A percentile compares a stretch with the other conserved stretches of the same genome.
Evolutionary conservation across 2,797 vertebrate species (phyloP).

Genomic region (Rhinichthys osculus): DNA sequence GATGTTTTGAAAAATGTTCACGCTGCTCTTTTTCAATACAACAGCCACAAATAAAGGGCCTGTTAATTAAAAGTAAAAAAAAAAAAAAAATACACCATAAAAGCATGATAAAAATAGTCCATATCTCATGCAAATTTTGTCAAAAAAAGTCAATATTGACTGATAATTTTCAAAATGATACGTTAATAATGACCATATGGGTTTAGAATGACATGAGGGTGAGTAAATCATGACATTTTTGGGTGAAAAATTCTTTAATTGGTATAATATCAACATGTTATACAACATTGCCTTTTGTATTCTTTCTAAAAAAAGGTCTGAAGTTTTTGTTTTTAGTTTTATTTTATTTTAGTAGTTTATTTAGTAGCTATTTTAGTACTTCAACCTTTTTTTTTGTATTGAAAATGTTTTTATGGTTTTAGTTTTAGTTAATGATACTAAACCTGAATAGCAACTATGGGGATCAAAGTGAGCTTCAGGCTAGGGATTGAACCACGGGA

Average conservation of each 20-base stretch:
- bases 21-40: not conserved
- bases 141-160: not conserved
- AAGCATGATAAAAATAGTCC: not conserved
- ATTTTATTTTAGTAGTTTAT: too few relatives aligned
- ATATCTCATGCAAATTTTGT: not conserved
- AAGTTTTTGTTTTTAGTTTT: too few relatives aligned
- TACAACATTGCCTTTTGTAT: not conserved
- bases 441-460: not conserved
- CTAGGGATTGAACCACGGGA: not conserved
- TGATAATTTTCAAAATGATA: not conserved
- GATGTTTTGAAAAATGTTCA: slow-evolving; percentile 10
- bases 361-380: not conserved
- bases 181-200: not conserved
- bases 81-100: not conserved
- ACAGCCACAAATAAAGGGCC: not conserved
- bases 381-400: not conserved
- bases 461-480: not conserved
- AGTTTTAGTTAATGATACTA: not conserved
- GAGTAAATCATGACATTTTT: not conserved
- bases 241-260: not conserved
- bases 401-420: not conserved
- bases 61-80: not conserved
- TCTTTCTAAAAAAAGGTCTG: not conserved
- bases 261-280: not conserved
- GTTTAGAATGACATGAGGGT: not conserved